Evolutionary conservation across 2,113 vertebrate genomes (phyloP).

Genomic region (Mustela nigripes): DNA sequence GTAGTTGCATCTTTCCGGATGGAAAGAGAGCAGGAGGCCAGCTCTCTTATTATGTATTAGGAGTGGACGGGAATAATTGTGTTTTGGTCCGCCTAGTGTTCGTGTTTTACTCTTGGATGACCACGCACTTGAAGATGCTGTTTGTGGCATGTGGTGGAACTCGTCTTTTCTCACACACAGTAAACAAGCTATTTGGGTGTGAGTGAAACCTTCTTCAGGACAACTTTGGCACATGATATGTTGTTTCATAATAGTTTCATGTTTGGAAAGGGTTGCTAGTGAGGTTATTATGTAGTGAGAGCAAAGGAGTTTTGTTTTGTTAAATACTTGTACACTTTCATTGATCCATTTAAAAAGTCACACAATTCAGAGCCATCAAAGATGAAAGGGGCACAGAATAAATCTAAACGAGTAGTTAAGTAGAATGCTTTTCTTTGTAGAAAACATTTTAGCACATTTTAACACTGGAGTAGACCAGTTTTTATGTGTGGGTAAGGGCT

Average conservation of each 20-base stretch:
- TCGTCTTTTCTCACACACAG: background rate
- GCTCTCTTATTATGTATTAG: background rate
- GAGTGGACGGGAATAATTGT: background rate
- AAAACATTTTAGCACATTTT: slow-evolving; percentile 18
- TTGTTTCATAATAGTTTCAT: slow-evolving; percentile 59
- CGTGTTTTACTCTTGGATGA: background rate
- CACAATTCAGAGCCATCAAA: background rate
- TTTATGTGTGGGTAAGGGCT: background rate
- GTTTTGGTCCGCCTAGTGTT: background rate
- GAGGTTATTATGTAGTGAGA: background rate
- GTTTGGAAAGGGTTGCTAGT: slow-evolving; percentile 13
- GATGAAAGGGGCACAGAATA: background rate
- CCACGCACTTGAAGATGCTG: background rate
- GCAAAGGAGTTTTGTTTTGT: slow-evolving; percentile 38
- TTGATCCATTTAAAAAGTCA: background rate
- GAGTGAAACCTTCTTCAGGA: slow-evolving; percentile 44
- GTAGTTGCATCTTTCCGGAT: background rate
- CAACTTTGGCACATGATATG: background rate
- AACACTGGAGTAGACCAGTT: background rate
- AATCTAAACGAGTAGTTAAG: background rate
- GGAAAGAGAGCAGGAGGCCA: background rate
- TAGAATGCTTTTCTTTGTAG: background rate
- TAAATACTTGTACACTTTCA: background rate
- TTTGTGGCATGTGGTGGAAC: slow-evolving; percentile 69
- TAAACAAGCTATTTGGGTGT: slow-evolving; percentile 57